Evolutionary conservation across 2,113 vertebrate genomes (phyloP).

Genomic region (Clarias gariepinus): DNA sequence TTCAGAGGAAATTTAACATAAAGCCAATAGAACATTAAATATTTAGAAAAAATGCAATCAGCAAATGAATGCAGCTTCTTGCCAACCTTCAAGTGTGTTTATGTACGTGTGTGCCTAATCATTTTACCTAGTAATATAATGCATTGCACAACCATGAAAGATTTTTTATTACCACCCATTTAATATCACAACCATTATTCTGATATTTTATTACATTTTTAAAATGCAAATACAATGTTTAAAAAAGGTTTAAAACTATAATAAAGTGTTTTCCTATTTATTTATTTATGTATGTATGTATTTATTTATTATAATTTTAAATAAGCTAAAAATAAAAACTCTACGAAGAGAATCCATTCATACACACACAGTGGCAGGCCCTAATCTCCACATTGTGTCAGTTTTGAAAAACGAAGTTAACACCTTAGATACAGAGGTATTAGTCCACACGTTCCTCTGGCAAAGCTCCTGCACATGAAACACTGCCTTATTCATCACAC

Average conservation of each 20-base stretch:
- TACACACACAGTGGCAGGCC: no score
- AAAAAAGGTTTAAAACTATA: neutral
- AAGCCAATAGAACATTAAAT: neutral
- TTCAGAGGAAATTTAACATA: neutral
- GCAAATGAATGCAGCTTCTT: neutral
- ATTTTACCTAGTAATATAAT: neutral
- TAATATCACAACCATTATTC: neutral
- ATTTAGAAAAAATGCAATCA: neutral
- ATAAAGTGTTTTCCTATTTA: neutral
- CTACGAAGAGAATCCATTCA: neutral
- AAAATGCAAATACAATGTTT: neutral
- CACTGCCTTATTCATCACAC: slow-evolving; percentile 44
- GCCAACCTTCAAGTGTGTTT: neutral
- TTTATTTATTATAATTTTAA: no score
- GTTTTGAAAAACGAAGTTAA: neutral
- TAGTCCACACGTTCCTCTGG: slow-evolving; percentile 44
- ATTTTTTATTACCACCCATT: neutral
- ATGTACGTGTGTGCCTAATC: neutral
- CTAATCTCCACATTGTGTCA: neutral
- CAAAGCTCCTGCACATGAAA: slow-evolving; percentile 34
- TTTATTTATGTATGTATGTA: no score
- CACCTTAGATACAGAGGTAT: slow-evolving; percentile 25
- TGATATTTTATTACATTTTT: neutral
- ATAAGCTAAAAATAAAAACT: neutral
- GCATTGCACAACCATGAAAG: neutral